Percentiles rank a stretch among this genome's conserved stretches.
Evolutionary conservation across 2,113 vertebrate genomes (phyloP).

Genomic region (Gallinago paraguaiae): DNA sequence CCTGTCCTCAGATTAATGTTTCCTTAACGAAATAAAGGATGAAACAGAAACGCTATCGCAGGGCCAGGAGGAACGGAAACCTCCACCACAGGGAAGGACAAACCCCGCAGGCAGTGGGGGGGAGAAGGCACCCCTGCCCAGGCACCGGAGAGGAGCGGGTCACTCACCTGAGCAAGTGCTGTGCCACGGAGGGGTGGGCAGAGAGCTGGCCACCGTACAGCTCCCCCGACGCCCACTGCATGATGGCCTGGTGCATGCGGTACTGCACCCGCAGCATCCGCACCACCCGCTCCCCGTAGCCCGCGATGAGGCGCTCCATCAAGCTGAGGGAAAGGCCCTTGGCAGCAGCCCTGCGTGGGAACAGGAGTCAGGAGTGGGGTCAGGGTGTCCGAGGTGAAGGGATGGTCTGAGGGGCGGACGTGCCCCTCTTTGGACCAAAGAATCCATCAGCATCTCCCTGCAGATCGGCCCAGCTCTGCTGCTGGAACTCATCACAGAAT

Average conservation of each 20-base stretch:
- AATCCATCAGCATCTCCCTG: fast-evolving
- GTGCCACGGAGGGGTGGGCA: constrained; percentile 86
- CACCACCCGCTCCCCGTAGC: constrained; percentile 68
- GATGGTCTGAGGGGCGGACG: fast-evolving
- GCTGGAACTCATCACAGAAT: background rate
- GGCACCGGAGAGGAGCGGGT: fast-evolving
- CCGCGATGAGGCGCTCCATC: constrained; percentile 88
- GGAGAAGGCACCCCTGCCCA: background rate
- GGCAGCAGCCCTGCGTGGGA: constrained; percentile 79
- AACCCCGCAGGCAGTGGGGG: fast-evolving
- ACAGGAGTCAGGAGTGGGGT: background rate
- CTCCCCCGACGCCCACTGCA: constrained; percentile 89
- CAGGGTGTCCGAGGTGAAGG: background rate
- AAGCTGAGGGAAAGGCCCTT: constrained; percentile 87
- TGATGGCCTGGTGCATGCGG: constrained; percentile 92
- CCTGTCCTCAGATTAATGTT: background rate
- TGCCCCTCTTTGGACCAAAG: background rate
- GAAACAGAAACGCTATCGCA: fast-evolving
- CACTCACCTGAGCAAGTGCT: constrained; percentile 87
- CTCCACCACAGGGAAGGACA: background rate
- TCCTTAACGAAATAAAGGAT: background rate
- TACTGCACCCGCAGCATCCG: constrained; percentile 91
- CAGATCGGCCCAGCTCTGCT: background rate
- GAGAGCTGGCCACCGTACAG: constrained; percentile 85
- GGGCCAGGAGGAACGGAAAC: background rate